phyloP scores from a whole-genome alignment of 1,140 invertebrate species.

The Drosophila nigrodunni region DNA sequence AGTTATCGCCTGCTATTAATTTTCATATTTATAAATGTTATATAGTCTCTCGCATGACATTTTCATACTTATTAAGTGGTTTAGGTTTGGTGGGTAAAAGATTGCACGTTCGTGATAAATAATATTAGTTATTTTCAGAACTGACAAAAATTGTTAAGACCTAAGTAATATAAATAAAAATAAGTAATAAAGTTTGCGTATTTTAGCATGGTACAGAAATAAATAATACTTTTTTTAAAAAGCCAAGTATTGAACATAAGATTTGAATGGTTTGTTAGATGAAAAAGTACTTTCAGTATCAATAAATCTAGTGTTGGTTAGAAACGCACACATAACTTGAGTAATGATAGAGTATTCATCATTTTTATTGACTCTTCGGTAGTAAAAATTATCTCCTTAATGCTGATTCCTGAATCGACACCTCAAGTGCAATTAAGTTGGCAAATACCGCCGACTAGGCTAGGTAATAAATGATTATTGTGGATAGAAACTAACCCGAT shows the following conservation, averaged over 20 bases:
- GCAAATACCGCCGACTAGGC: conserved; percentile 24
- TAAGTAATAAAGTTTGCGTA: too few species aligned
- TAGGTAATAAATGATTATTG: conserved; percentile 31
- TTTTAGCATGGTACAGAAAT: too few species aligned
- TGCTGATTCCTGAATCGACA: conserved; percentile 26
- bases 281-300: too few species aligned
- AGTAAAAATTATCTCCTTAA: not conserved
- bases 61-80: not conserved
- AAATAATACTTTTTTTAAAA: too few species aligned
- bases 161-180: too few species aligned
- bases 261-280: too few species aligned
- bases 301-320: too few species aligned
- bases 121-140: not conserved
- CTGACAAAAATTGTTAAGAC: too few species aligned
- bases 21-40: conserved; percentile 6
- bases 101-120: not conserved
- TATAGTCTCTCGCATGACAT: not conserved
- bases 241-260: too few species aligned
- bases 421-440: conserved; percentile 47
- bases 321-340: not conserved
- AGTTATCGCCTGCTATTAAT: conserved; percentile 18
- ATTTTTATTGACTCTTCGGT: not conserved
- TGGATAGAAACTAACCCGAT: conserved; percentile 20
- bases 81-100: not conserved
- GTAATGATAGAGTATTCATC: conserved; percentile 3